Conservation (phyloP, 2,888 invertebrate genomes). For the Coleophora deauratella region DNA sequence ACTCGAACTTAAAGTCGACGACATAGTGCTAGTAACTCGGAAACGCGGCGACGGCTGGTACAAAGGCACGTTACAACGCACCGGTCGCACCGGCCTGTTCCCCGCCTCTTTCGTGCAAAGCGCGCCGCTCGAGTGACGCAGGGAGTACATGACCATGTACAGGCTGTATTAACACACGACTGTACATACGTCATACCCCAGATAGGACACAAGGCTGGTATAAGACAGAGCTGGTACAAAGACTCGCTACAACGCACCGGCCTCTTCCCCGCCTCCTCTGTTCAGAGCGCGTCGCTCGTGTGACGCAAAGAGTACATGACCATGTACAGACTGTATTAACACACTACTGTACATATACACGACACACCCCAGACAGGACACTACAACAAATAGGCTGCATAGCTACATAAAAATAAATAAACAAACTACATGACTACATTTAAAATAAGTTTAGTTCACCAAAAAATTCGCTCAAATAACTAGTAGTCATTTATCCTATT, state of each 20-base stretch:
- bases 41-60: conserved; percentile 97
- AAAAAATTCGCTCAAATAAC: background rate
- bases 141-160: conserved; percentile 13
- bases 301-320: conserved; percentile 29
- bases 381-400: conserved; percentile 93
- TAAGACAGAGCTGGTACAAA: conserved; percentile 84
- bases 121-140: conserved; percentile 44
- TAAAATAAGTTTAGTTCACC: background rate
- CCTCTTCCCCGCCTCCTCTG: conserved; percentile 96
- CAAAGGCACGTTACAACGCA: conserved; percentile 91
- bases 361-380: conserved; percentile 16
- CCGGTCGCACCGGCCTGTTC: conserved; percentile 94
- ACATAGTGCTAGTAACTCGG: conserved; percentile 92
- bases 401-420: conserved; percentile 77
- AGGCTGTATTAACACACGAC: conserved; percentile 23
- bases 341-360: conserved; percentile 27
- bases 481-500: too few species aligned
- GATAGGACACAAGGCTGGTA: background rate
- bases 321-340: conserved; percentile 12
- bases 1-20: conserved; percentile 90
- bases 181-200: conserved; percentile 28
- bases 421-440: background rate
- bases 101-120: conserved; percentile 95
- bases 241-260: conserved; percentile 93
- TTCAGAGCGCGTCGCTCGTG: conserved; percentile 75